Evolutionary conservation across 2,888 invertebrate species (phyloP), one percentile per base, ranked within the genome.

Genomic region (Reticulitermes lucifugus): DNA sequence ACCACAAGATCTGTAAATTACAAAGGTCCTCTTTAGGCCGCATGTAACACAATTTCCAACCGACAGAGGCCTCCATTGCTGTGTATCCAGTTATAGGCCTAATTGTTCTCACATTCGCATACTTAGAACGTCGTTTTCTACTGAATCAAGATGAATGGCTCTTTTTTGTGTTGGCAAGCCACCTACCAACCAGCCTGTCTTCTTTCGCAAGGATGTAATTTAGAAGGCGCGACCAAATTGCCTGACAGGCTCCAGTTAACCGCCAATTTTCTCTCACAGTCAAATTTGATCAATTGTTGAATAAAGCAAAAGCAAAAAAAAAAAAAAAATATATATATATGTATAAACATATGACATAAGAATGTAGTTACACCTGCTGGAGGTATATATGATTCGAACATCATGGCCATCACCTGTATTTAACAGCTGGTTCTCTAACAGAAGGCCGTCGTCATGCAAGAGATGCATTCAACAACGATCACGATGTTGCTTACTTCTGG

Each of bases 191-290:
- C 73, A 2, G 7, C 73, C 18, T 73, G 29, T 6, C 41, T 73
- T 21, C 6, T 18, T 73, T 41, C 73, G 14, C 41, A 2, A 1
- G 73, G 29, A 18, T 73, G 41, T 73, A 73, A 73, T 73, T 73
- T 73, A 73, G 14, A 73, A 73, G 73, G 73, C 73, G 73, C 41
- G 41, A 73, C 41, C 73, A 73, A 73, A 73, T 73, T 73, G 73
- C 73, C 73, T 73, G 73, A 73, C 73, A 73, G 41, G 73, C 73
- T 73, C 18, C 73, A 73, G 73, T 73, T 71, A 71, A 29, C 71
- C 29, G 25, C 71, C 71, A 71, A 71, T 71, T 73, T 73, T 73
- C 73, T 73, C 35, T 73, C 35, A 21, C 9, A 73, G 73, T 73
- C 73, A 73, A 73, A 73, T 73, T 35, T 73, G 41, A 73, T 73